Conservation (phyloP, 2,888 invertebrate species). For the Drosophila cracens region DNA sequence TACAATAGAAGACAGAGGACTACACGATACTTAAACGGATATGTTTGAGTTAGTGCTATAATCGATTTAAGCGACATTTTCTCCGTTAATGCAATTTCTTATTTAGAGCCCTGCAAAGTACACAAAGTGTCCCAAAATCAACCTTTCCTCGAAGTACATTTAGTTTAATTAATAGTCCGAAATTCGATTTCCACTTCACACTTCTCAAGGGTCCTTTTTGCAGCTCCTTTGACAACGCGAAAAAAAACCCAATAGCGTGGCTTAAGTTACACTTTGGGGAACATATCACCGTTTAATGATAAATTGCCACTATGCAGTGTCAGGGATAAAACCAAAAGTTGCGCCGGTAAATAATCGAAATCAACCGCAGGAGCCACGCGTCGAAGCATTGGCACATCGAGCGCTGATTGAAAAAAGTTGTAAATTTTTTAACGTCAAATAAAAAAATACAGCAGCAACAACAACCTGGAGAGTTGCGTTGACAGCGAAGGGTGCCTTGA, state of each 20-base stretch:
- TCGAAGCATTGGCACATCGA: constrained; percentile 46
- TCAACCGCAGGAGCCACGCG: constrained; percentile 76
- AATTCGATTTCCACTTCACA: constrained; percentile 3
- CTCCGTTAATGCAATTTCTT: not conserved
- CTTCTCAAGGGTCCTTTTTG: not conserved
- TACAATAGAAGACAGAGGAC: not conserved
- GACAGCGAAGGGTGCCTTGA: constrained; percentile 60
- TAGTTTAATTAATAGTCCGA: constrained; percentile 5
- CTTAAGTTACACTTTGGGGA: constrained; percentile 31
- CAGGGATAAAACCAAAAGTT: constrained; percentile 33
- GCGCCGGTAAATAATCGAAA: constrained; percentile 63
- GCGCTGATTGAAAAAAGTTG: constrained; percentile 80
- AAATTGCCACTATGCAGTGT: constrained; percentile 64
- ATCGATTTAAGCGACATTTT: not conserved
- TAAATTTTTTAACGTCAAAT: constrained; percentile 67
- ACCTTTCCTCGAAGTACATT: not conserved
- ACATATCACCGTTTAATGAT: constrained; percentile 66
- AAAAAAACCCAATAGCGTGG: not conserved
- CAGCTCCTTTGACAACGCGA: not conserved
- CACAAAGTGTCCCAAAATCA: not conserved
- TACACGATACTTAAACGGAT: not conserved
- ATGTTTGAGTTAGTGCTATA: not conserved
- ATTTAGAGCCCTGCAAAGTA: not conserved
- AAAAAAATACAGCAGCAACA: constrained; percentile 45
- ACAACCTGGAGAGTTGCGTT: constrained; percentile 20